phyloP scores from a whole-genome alignment of 2,888 invertebrate genomes.

The Acronicta alni region DNA sequence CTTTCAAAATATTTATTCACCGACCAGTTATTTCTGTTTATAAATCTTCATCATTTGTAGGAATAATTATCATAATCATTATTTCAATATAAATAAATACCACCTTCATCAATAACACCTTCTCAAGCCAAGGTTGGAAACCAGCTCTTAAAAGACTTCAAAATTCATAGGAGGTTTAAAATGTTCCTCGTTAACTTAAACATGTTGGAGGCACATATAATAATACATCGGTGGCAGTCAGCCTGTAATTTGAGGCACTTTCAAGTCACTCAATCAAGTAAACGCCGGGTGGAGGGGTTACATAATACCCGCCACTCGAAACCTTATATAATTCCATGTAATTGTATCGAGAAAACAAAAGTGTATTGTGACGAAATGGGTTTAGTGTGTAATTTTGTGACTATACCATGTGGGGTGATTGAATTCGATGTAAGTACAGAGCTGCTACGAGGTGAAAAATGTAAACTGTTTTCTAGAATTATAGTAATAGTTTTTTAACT shows the following conservation, averaged over 20 bases:
- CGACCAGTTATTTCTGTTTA: too few species aligned
- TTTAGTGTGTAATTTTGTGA: conserved; percentile 39
- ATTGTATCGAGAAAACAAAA: conserved; percentile 57
- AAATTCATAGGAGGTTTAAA: conserved; percentile 43
- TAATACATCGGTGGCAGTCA: conserved; percentile 56
- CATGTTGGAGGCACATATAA: conserved; percentile 55
- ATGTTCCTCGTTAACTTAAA: conserved; percentile 58
- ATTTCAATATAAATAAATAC: conserved; percentile 12
- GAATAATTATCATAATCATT: not conserved
- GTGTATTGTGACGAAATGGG: conserved; percentile 55
- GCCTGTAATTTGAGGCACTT: conserved; percentile 70
- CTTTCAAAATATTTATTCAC: too few species aligned
- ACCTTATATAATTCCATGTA: conserved; percentile 55
- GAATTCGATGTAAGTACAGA: conserved; percentile 22
- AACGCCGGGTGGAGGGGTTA: conserved; percentile 60
- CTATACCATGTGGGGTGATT: conserved; percentile 24
- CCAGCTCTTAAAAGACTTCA: conserved; percentile 52
- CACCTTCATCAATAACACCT: too few species aligned
- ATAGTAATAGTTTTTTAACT: too few species aligned
- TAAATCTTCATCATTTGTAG: not conserved
- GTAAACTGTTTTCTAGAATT: too few species aligned
- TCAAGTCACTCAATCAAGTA: conserved; percentile 71
- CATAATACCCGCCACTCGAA: conserved; percentile 50
- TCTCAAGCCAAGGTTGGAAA: conserved; percentile 31
- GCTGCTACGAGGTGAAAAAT: too few species aligned